These are phyloP conservation scores for Drosophila hydei DNA, from an alignment of 1,140 invertebrate species.

Conservation along the genomic window DNA sequence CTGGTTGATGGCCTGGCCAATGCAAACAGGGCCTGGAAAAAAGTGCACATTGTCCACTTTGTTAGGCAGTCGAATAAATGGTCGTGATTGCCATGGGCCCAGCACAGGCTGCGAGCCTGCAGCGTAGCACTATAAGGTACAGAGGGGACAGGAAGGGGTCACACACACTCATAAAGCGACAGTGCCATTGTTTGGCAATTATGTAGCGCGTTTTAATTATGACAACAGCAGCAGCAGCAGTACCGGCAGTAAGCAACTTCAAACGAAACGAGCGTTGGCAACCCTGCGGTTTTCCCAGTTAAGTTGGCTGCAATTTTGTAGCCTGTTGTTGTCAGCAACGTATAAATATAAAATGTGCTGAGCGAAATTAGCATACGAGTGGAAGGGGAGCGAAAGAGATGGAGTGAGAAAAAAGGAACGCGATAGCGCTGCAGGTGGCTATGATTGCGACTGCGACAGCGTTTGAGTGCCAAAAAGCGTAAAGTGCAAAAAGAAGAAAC, in stretches of 20 bases:
- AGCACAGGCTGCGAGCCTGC: not conserved
- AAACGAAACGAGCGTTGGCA: constrained; percentile 38
- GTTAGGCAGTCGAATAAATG: constrained; percentile 52
- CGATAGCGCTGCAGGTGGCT: constrained; percentile 44
- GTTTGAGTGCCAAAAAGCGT: constrained; percentile 40
- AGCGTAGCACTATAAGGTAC: too few relatives aligned
- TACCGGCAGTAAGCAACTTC: constrained; percentile 35
- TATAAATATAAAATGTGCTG: constrained; percentile 72
- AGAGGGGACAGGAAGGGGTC: not conserved
- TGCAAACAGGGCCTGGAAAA: constrained; percentile 37
- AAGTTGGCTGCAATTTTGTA: constrained; percentile 51
- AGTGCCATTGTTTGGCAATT: constrained; percentile 75
- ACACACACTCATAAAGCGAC: not conserved
- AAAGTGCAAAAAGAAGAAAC: constrained; percentile 14
- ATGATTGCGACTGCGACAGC: constrained; percentile 20
- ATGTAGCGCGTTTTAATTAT: constrained; percentile 79
- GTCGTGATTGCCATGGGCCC: constrained; percentile 40
- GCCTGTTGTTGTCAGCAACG: constrained; percentile 44
- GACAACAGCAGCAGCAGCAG: constrained; percentile 63
- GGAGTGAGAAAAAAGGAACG: not conserved
- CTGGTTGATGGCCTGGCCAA: constrained; percentile 36
- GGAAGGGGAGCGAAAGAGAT: constrained; percentile 7
- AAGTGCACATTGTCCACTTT: constrained; percentile 43
- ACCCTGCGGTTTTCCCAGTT: constrained; percentile 48
- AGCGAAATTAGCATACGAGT: constrained; percentile 73